Evolutionary conservation across 2,888 invertebrate genomes (phyloP).

Genomic region (Hyles lineata): DNA sequence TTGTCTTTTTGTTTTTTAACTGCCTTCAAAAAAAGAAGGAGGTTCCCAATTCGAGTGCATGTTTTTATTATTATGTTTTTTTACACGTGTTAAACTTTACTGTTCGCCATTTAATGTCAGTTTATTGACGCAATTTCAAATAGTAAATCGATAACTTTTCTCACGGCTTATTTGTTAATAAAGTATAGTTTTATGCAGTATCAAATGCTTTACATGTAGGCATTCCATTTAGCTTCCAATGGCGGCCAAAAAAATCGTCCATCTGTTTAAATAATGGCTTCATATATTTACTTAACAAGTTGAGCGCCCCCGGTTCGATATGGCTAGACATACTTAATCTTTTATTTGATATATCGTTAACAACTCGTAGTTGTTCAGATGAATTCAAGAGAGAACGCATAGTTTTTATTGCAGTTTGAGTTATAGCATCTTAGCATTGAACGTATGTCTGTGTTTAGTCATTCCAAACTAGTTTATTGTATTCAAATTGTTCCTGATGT

Average conservation of each 20-base stretch:
- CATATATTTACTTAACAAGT: not conserved
- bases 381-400: not conserved
- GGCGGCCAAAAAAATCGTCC: not conserved
- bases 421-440: not conserved
- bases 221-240: not conserved
- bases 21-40: too few species aligned
- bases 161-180: too few species aligned
- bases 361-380: not conserved
- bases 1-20: too few species aligned
- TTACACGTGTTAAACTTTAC: too few species aligned
- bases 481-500: not conserved
- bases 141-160: too few species aligned
- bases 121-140: too few species aligned
- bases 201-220: not conserved
- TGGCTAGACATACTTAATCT: slow-evolving; percentile 9
- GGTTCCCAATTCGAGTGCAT: too few species aligned
- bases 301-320: slow-evolving; percentile 2
- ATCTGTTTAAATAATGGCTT: not conserved
- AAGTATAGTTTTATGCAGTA: too few species aligned
- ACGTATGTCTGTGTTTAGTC: not conserved
- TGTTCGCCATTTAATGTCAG: too few species aligned
- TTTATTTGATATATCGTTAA: not conserved
- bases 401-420: not conserved
- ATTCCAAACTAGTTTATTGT: not conserved
- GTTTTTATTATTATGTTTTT: too few species aligned